A percentile compares a stretch with the other conserved stretches of the same genome.
Evolutionary conservation across 37 sponge, comb jelly and placozoan genomes (phyloP).

Genomic region (Petrosia ficiformis): DNA sequence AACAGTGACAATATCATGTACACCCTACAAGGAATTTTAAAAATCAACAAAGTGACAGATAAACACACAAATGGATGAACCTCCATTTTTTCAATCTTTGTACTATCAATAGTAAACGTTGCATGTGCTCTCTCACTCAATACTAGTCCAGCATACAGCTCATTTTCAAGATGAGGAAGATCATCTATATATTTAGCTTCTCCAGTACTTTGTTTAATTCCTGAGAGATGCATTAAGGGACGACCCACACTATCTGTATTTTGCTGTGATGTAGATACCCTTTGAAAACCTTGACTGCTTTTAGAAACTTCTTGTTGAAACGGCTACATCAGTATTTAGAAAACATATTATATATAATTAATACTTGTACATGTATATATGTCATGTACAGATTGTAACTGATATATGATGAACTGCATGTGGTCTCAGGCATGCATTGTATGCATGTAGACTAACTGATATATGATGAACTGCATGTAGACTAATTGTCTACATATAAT

Average conservation of each 20-base stretch:
- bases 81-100: conserved; percentile 34
- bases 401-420: too few species aligned
- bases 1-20: conserved; percentile 45
- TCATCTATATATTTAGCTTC: conserved; percentile 82
- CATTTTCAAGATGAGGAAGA: conserved; percentile 60
- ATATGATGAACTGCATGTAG: too few species aligned
- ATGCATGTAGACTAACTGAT: too few species aligned
- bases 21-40: conserved; percentile 41
- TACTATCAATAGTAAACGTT: conserved; percentile 49
- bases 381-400: too few species aligned
- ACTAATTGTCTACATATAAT: too few species aligned
- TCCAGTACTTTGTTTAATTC: conserved; percentile 77
- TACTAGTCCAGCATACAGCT: conserved; percentile 78
- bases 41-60: too few species aligned
- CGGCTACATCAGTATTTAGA: not conserved
- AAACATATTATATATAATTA: too few species aligned
- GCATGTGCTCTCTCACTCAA: conserved; percentile 70
- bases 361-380: too few species aligned
- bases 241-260: conserved; percentile 57
- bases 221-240: conserved; percentile 78
- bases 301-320: conserved; percentile 8
- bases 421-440: too few species aligned
- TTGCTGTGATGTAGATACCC: conserved; percentile 26
- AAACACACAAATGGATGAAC: not conserved
- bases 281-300: conserved; percentile 60